These are phyloP conservation scores for Esox lucius DNA, from an alignment of 2,797 vertebrate genomes.

Conservation along the genomic window DNA sequence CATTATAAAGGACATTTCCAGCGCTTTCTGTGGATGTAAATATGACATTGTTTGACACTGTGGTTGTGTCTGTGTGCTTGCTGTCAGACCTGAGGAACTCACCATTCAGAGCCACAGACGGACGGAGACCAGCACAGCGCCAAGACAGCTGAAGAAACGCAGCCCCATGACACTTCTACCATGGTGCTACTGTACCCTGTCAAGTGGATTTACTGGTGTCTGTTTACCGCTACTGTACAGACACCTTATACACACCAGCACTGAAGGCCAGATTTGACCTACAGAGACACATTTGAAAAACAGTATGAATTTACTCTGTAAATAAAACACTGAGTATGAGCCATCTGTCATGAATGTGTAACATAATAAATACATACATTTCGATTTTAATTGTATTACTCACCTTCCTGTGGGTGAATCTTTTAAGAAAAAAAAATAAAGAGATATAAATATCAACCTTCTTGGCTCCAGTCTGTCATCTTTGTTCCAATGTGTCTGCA, in stretches of 20 bases:
- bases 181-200: neutral
- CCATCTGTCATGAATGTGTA: neutral
- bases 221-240: slow-evolving; percentile 44
- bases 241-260: slow-evolving; percentile 34
- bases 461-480: neutral
- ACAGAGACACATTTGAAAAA: slow-evolving; percentile 3
- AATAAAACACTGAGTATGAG: slow-evolving; percentile 36
- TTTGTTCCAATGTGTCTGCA: neutral
- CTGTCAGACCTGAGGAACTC: slow-evolving; percentile 86
- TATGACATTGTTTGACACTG: neutral
- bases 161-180: neutral
- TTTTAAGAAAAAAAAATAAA: neutral
- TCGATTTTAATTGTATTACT: neutral
- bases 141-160: slow-evolving; percentile 70
- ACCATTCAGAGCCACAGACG: slow-evolving; percentile 87
- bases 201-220: slow-evolving; percentile 21
- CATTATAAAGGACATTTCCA: neutral
- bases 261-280: neutral
- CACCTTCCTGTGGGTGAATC: neutral
- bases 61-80: slow-evolving; percentile 9
- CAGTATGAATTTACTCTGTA: slow-evolving; percentile 53
- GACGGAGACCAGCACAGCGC: slow-evolving; percentile 74
- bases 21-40: neutral
- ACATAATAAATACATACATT: neutral
- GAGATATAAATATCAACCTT: neutral